Percentiles rank a stretch among this genome's conserved stretches.
Evolutionary conservation across 2,113 vertebrate genomes (phyloP).

Genomic region (Muntiacus muntjak): DNA sequence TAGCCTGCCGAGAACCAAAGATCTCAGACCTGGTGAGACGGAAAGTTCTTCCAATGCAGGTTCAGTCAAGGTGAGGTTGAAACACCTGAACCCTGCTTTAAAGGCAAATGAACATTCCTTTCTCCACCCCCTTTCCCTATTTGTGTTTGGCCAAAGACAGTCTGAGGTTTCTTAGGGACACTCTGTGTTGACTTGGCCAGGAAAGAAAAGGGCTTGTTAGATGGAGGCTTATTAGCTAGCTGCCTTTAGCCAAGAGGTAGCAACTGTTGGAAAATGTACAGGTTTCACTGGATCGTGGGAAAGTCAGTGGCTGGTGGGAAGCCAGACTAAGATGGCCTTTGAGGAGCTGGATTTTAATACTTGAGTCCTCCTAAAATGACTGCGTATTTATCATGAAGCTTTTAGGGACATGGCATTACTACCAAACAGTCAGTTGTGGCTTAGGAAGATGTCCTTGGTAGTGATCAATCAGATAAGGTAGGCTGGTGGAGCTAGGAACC

Average conservation of each 20-base stretch:
- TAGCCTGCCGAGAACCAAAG: conserved; percentile 96
- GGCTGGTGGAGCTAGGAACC: neutral
- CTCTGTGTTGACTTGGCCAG: conserved; percentile 37
- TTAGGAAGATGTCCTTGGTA: neutral
- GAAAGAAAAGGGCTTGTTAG: conserved; percentile 48
- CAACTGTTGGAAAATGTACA: neutral
- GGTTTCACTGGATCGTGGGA: neutral
- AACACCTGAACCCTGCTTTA: conserved; percentile 52
- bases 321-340: neutral
- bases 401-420: neutral
- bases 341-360: neutral
- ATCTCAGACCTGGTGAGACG: conserved; percentile 95
- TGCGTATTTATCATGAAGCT: neutral
- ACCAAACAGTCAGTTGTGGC: neutral
- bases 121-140: neutral
- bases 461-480: neutral
- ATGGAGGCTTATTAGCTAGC: conserved; percentile 8
- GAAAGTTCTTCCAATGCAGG: conserved; percentile 88
- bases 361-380: neutral
- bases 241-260: conserved; percentile 46
- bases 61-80: conserved; percentile 88
- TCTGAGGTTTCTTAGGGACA: conserved; percentile 28
- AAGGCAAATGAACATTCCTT: conserved; percentile 39
- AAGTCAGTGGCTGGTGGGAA: conserved; percentile 19
- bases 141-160: conserved; percentile 26